Base-by-base conservation (phyloP, 2,113 vertebrate species). In the Psittacula cyanocephala region DNA sequence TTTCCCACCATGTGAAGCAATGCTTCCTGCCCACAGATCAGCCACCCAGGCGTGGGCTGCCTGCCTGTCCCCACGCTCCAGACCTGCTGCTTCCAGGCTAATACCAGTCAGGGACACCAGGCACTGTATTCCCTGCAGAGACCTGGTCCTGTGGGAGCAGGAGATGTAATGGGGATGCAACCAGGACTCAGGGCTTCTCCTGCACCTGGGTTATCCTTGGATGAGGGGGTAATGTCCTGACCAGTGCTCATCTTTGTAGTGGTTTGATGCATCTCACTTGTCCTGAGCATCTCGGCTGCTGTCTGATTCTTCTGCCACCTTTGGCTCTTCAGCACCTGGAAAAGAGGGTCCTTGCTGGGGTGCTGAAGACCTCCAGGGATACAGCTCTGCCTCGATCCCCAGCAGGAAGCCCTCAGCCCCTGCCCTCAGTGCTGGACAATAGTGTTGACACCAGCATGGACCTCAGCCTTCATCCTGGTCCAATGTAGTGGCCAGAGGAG, bases 241-340 rank as follows among this genome's bases (percentile, higher is more conserved):
- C 9, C 29, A 25, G 49, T 52, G 27, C 93, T 53, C 70, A 92
- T 94, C 91, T 85, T 37, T 1, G 33, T 6, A 17, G 27, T 39
- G 69, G 67, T 65, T 24, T 65, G 83, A 11, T 69, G 41, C 15
- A 9, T 68, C 83, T 89, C 85, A 3, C 47, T 91, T 67, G 60
- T 72, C 59, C 70, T 57, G 7, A 72, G 78, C 31, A 65, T 80
- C n/a, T 84, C 6, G 0, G 95, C 96, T 2, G 28, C 82, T 12
- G 91, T 93, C 62, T 86, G 94, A 92, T 97, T 97, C 62, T 97
- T 97, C 76, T 97, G 91, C 98, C 98, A 97, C 79, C 91, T 98
- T 96, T 97, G 96, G 50, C 65, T 93, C 95, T 98, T 98, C 88
- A 98, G 81, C 60, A 98, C 96, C 98, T 98, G 78, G 13, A 84